Base-by-base conservation (phyloP, 2,888 invertebrate species). In the Fissipunctia ypsillon region DNA sequence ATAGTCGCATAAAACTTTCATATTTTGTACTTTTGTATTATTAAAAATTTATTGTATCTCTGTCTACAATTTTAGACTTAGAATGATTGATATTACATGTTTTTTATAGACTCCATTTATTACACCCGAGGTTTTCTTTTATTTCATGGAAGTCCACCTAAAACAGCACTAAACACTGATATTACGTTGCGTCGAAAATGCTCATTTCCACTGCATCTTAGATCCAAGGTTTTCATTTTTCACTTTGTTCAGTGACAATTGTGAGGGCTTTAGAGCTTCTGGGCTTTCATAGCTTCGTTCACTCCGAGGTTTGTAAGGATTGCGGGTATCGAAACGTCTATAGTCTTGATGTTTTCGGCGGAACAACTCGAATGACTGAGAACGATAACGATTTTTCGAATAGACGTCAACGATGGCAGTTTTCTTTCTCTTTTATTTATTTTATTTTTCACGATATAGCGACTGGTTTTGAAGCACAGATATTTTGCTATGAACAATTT, bases 231-330 rank as follows among this genome's bases (percentile, higher is more conserved):
- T 88, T 90, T 79, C 84, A 81, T 83, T 88, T 86, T 86, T 85
- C 87, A 88, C 90, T 90, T 89, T 88, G 89, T 88, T 90, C 89
- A 88, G 90, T 88, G 87, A 87, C 88, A 87, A 90, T 90, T 88
- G 89, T 87, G 88, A 85, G 69, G 82, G 90, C 89, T 90, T 90
- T 90, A 87, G 79, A 88, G 89, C 87, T 87, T 83, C 81, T 73
- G 83, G 78, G 89, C 87, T 89, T 88, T 88, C 78, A 84, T 87
- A 84, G 86, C 86, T 81, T 87, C 88, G 87, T 88, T 90, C 88
- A 78, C 80, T 82, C 77, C 81, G 84, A 86, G 85, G 84, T 86
- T 90, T 84, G 80, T 84, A 86, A 87, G 89, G 87, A 88, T 90
- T 89, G 88, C 73, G 83, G 81, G 88, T 89, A 90, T 90, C 81